Evolutionary conservation across 2,797 vertebrate genomes (phyloP).

Genomic region (Cottoperca gobio): DNA sequence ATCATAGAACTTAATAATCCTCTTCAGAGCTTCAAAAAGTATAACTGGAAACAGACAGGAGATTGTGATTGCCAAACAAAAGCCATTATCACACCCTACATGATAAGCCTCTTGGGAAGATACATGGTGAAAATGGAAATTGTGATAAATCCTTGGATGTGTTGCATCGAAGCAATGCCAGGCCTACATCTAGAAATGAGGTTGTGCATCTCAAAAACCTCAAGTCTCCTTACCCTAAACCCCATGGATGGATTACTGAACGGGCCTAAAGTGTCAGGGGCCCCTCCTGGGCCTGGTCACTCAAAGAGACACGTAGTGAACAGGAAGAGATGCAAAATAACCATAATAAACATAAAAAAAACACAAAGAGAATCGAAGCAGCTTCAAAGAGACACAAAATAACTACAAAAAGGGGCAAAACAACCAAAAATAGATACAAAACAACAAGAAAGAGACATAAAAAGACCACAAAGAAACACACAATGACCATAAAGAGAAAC

Average conservation of each 20-base stretch:
- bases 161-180: slow-evolving; percentile 29
- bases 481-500: not conserved
- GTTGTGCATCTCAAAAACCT: not conserved
- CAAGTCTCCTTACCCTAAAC: slow-evolving; percentile 2
- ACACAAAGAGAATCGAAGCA: not conserved
- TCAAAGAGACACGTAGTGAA: too few species aligned
- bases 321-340: not conserved
- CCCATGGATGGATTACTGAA: not conserved
- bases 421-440: not conserved
- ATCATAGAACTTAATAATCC: slow-evolving; percentile 31
- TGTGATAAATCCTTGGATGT: slow-evolving; percentile 24
- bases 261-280: not conserved
- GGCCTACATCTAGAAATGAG: slow-evolving; percentile 25
- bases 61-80: slow-evolving; percentile 34
- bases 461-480: not conserved
- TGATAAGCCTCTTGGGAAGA: slow-evolving; percentile 30
- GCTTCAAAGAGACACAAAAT: not conserved
- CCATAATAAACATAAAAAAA: not conserved
- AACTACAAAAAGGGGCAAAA: not conserved
- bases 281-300: not conserved
- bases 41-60: slow-evolving; percentile 34
- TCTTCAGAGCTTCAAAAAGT: slow-evolving; percentile 35
- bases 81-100: slow-evolving; percentile 15
- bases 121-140: slow-evolving; percentile 8
- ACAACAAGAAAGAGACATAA: not conserved